phyloP scores from a whole-genome alignment of 2,113 vertebrate species.

The Condylura cristata region DNA sequence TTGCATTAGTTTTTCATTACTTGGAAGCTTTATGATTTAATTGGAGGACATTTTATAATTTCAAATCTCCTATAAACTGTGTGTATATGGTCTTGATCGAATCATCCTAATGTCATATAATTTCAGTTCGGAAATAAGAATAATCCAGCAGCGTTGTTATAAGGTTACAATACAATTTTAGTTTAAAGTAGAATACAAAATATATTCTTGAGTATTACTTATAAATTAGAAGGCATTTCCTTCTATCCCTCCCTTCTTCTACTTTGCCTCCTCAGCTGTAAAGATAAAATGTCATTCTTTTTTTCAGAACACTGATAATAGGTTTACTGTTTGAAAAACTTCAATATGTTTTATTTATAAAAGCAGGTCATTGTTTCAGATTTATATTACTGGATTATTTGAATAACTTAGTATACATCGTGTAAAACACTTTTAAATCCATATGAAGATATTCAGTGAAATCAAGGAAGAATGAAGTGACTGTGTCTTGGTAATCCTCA shows the following conservation, averaged over 20 bases:
- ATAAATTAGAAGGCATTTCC: neutral
- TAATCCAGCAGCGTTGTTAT: neutral
- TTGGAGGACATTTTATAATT: neutral
- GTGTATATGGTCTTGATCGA: neutral
- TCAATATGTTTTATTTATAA: neutral
- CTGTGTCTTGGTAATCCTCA: neutral
- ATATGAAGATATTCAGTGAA: constrained; percentile 20
- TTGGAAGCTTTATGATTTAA: neutral
- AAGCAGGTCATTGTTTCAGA: constrained; percentile 21
- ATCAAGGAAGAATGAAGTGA: constrained; percentile 3
- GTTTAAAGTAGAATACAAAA: neutral
- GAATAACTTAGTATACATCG: constrained; percentile 10
- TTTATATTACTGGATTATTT: constrained; percentile 53
- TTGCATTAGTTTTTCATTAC: neutral
- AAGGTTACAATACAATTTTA: neutral
- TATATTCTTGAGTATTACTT: neutral
- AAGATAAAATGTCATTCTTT: neutral
- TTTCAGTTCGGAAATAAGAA: neutral
- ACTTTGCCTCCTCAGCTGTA: neutral
- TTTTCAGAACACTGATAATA: neutral
- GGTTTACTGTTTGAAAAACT: neutral
- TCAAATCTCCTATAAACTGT: neutral
- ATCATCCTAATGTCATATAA: neutral
- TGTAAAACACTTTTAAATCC: constrained; percentile 41
- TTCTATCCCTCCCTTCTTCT: neutral